A percentile compares a stretch with the other conserved stretches of the same genome.
Conservation (phyloP, 2,888 invertebrate genomes). For the Dichetophora obliterata region DNA sequence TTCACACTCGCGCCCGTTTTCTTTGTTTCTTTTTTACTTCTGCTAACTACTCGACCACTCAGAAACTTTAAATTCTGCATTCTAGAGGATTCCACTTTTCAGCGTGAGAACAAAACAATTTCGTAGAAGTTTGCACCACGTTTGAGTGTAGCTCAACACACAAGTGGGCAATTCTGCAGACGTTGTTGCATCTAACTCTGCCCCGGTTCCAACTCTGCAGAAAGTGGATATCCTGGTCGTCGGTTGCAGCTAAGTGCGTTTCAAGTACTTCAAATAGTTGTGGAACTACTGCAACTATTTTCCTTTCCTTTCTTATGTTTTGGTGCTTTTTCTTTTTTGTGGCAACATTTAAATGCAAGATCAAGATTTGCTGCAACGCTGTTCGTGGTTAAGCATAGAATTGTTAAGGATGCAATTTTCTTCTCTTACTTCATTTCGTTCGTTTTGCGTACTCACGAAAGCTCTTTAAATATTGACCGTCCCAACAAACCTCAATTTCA, state of each 20-base stretch:
- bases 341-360: background rate
- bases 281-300: background rate
- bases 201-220: background rate
- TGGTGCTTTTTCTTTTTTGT: background rate
- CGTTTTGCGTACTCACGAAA: too few relatives aligned
- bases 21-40: background rate
- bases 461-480: too few relatives aligned
- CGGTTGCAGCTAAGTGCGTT: background rate
- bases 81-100: background rate
- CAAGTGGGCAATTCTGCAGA: background rate
- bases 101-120: background rate
- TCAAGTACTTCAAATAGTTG: background rate
- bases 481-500: too few relatives aligned
- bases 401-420: too few relatives aligned
- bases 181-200: background rate
- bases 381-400: background rate
- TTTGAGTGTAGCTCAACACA: background rate
- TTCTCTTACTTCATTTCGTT: too few relatives aligned
- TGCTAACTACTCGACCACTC: background rate
- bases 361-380: background rate
- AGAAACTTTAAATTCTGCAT: background rate
- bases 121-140: conserved; percentile 4
- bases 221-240: background rate
- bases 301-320: background rate
- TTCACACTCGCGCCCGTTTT: background rate